phyloP scores from a whole-genome alignment of 2,888 invertebrate genomes.

The Cetonia aurata region DNA sequence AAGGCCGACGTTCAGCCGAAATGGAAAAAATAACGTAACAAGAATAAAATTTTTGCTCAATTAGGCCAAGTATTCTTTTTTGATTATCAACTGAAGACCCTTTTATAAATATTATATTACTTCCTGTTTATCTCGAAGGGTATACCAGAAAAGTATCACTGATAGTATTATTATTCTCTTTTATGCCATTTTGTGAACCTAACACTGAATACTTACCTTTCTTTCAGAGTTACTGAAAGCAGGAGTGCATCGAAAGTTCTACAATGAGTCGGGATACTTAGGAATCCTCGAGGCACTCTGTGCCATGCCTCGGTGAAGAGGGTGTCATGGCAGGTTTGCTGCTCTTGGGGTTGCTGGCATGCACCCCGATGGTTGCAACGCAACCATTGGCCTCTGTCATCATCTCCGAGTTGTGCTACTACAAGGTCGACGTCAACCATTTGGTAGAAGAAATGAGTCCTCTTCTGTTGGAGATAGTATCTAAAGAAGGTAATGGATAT shows the following conservation, averaged over 20 bases:
- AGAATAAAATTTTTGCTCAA: too few relatives aligned
- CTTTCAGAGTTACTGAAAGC: slow-evolving; percentile 18
- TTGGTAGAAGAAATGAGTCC: slow-evolving; percentile 75
- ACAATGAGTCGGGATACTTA: slow-evolving; percentile 48
- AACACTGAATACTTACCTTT: slow-evolving; percentile 22
- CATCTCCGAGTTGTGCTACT: slow-evolving; percentile 66
- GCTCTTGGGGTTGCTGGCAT: slow-evolving; percentile 72
- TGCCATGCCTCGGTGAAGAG: slow-evolving; percentile 62
- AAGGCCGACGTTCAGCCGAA: too few relatives aligned
- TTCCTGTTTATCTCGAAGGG: too few relatives aligned
- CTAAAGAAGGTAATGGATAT: slow-evolving; percentile 60
- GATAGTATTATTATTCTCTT: neutral
- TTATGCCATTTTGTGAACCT: neutral
- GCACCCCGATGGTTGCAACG: slow-evolving; percentile 68
- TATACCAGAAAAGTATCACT: too few relatives aligned
- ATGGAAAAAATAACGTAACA: too few relatives aligned
- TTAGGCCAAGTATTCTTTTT: too few relatives aligned
- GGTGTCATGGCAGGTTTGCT: slow-evolving; percentile 68
- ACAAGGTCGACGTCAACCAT: slow-evolving; percentile 72
- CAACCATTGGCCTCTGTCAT: slow-evolving; percentile 67
- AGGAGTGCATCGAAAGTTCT: neutral
- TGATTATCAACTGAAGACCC: too few relatives aligned
- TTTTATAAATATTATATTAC: too few relatives aligned
- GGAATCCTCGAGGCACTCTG: slow-evolving; percentile 49
- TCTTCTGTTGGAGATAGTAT: slow-evolving; percentile 66